Base-by-base conservation (phyloP, 2,888 invertebrate genomes). In the Napeogenes sylphis region DNA sequence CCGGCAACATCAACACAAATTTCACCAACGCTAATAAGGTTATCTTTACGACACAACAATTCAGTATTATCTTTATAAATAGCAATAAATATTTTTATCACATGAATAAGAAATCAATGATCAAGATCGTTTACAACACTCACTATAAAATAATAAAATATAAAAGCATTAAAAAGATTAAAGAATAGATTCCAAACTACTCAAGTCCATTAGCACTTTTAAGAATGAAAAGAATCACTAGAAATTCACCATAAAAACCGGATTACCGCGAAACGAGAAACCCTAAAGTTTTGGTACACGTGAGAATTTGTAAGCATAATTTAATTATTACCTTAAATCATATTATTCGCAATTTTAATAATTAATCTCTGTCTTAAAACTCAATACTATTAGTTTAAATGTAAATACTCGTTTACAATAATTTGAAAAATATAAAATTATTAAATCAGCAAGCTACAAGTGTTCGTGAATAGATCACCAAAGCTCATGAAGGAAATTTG, bases 201-300 rank as follows among this genome's bases (percentile, higher is more conserved):
- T 42, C 42, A 81, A 80, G 74, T 71, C 76, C 80, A 83, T 85
- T 82, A 83, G 84, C 88, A 86, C 85, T 86, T 84, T 74, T 87
- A 86, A 80, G 88, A 85, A 68, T 76, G 73, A 69, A 75, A 81
- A 82, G 88, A 87, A 87, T 85, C 86, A 85, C 78, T 88, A 88
- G 85, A 85, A 88, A 87, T 84, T 84, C 77, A 78, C 80, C 78
- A 82, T 78, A 81, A 82, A 81, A 84, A 85, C 84, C 80, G 80
- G 83, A 81, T 82, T 82, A 81, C 71, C 74, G 53, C 77, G 77
- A 83, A 85, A 68, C 67, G 56, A 55, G 68, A 64, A 66, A 66
- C 65, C 70, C 70, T 68, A 70, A 69, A 68, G 61, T 42, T 64
- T 65, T 56, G 57, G 55, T 63, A 60, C 73, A 68, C 66, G 69